Evolutionary conservation across 2,888 invertebrate species (phyloP).

Genomic region (Folsomia manolachei): DNA sequence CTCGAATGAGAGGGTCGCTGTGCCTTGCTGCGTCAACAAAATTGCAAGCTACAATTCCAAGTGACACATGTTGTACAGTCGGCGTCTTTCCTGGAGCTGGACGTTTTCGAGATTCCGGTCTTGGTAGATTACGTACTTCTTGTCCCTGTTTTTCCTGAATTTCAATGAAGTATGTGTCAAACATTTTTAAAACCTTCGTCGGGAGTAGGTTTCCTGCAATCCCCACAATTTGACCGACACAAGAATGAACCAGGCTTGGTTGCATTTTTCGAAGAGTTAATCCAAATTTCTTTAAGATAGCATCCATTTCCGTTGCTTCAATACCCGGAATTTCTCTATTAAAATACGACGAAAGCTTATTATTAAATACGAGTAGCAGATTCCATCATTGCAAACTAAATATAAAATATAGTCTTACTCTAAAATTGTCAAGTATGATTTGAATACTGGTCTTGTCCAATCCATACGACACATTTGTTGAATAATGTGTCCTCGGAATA

Average conservation of each 20-base stretch:
- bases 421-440: conserved; percentile 38
- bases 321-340: conserved; percentile 40
- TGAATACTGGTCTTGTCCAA: conserved; percentile 39
- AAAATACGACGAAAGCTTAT: conserved; percentile 1
- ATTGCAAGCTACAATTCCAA: conserved; percentile 45
- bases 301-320: conserved; percentile 26
- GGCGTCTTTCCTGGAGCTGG: background rate
- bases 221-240: conserved; percentile 38
- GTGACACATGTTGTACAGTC: background rate
- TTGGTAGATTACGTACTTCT: background rate
- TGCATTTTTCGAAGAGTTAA: conserved; percentile 21
- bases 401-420: conserved; percentile 25
- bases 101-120: background rate
- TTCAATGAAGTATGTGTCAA: conserved; percentile 29
- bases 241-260: conserved; percentile 34
- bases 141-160: background rate
- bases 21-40: conserved; percentile 40
- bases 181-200: conserved; percentile 20
- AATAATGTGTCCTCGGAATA: conserved; percentile 31
- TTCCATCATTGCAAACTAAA: background rate
- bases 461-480: conserved; percentile 34
- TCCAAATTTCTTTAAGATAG: conserved; percentile 23
- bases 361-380: background rate
- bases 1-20: conserved; percentile 25
- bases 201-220: conserved; percentile 31